Evolutionary conservation across 1,140 invertebrate genomes (phyloP).

Genomic region (Agrypnia vestita): DNA sequence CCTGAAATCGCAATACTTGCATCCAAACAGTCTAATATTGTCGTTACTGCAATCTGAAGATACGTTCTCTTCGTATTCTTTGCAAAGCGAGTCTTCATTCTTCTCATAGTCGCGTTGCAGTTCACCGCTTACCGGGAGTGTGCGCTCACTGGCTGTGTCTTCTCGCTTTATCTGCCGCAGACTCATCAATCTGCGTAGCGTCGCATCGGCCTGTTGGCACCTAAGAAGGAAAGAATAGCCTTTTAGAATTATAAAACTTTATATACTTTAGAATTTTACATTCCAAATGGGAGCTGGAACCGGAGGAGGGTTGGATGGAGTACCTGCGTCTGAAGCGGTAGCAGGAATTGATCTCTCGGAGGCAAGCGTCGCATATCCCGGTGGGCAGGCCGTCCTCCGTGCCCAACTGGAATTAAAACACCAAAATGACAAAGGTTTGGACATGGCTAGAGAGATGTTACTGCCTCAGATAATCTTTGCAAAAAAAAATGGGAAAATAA

Average conservation of each 20-base stretch:
- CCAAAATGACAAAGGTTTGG: too few species aligned
- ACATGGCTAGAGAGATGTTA: too few species aligned
- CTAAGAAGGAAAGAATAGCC: too few species aligned
- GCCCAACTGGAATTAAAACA: background rate
- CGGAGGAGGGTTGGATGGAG: background rate
- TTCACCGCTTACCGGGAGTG: background rate
- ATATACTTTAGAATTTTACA: too few species aligned
- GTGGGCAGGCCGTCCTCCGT: background rate
- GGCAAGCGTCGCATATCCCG: background rate
- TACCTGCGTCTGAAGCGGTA: constrained; percentile 6
- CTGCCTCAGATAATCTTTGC: too few species aligned
- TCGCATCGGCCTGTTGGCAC: constrained; percentile 13
- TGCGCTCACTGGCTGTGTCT: background rate
- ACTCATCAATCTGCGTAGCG: background rate
- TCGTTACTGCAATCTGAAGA: background rate
- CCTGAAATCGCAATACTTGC: constrained; percentile 43
- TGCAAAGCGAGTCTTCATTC: background rate
- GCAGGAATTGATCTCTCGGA: background rate
- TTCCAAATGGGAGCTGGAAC: too few species aligned
- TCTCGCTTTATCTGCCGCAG: background rate
- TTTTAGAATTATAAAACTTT: too few species aligned
- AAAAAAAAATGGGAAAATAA: too few species aligned
- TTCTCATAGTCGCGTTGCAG: background rate
- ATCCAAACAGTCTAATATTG: constrained; percentile 26
- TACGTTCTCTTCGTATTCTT: background rate